Conservation (phyloP, 92 coral and sea anemone species). For the Micromussa lordhowensis region DNA sequence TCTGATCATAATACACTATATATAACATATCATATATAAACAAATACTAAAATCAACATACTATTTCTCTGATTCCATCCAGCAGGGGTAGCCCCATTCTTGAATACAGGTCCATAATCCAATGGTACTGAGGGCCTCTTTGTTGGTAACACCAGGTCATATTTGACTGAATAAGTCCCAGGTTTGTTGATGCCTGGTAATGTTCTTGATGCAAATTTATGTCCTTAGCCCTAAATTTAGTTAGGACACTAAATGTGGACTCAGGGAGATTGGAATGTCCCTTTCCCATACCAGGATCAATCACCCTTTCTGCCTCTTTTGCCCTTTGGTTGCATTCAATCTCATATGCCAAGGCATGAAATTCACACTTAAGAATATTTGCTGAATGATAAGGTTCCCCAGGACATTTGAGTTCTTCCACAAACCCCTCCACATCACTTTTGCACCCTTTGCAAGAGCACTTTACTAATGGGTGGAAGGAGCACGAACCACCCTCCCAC, state of each 20-base stretch:
- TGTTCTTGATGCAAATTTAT: conserved; percentile 33
- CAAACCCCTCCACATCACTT: conserved; percentile 49
- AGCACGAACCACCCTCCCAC: conserved; percentile 62
- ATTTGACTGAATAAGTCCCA: conserved; percentile 33
- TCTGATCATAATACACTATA: too few relatives aligned
- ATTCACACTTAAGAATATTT: conserved; percentile 50
- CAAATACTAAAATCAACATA: not conserved
- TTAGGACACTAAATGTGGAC: conserved; percentile 41
- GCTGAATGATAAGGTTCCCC: conserved; percentile 54
- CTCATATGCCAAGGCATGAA: conserved; percentile 72
- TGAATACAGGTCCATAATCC: conserved; percentile 32
- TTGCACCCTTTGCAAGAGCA: conserved; percentile 58
- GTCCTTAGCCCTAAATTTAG: conserved; percentile 53
- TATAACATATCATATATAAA: too few relatives aligned
- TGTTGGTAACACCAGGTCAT: conserved; percentile 51
- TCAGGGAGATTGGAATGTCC: conserved; percentile 67
- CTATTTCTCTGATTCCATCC: conserved; percentile 8
- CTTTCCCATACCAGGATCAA: conserved; percentile 52
- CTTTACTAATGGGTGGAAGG: conserved; percentile 41
- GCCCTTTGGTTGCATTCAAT: conserved; percentile 63
- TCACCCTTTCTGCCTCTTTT: conserved; percentile 49
- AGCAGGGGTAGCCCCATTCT: conserved; percentile 10
- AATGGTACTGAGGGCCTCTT: conserved; percentile 57
- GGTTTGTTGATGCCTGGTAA: conserved; percentile 48
- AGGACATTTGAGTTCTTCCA: conserved; percentile 34